Evolutionary conservation across 2,797 vertebrate genomes (phyloP), one percentile per base, ranked within the genome.

Genomic region (Anas acuta): DNA sequence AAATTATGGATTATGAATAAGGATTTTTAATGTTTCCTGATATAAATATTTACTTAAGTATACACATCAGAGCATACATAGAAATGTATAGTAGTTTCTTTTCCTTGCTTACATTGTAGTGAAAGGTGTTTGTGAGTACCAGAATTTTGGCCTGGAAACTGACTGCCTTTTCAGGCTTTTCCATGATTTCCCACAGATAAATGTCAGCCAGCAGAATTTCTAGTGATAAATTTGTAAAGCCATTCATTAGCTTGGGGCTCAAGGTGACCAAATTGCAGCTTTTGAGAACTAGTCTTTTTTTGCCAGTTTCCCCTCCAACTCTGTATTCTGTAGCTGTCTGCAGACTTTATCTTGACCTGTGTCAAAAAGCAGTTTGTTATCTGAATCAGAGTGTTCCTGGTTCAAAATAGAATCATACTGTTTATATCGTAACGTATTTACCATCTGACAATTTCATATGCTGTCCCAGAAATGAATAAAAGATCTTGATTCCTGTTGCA

Each of bases 351-450:
- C 54, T 41, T 85, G 32, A 87, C 19, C 53, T 60, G 8, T 73
- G 49, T 87, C 61, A 26, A 60, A 87, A 93, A 93, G 73, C 73
- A 92, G 45, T 45, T 89, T 0, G 0, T 84, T 86, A 28, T 25
- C 62, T 90, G 83, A 90, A 79, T 84, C 80, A 66, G 62, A 71
- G 37, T 91, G 85, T 89, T 90, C 75, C 56, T 92, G 35, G 18
- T 82, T 94, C 70, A 69, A 43, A 96, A 87, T 64, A 75, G 60
- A 78, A 74, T 28, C 28, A 9, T 58, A 22, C 41, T 69, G 33
- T 86, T 86, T 88, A 47, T 88, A 86, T 75, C 37, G 32, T 66
- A 81, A 78, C 21, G 11, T 62, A 62, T 57, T 91, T 95, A 75
- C 71, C 25, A 53, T 93, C 67, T 84, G 73, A 84, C 39, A 84